A percentile compares a stretch with the other conserved stretches of the same genome.
Evolutionary conservation across 2,113 vertebrate species (phyloP).

Genomic region (Hemicordylus capensis): DNA sequence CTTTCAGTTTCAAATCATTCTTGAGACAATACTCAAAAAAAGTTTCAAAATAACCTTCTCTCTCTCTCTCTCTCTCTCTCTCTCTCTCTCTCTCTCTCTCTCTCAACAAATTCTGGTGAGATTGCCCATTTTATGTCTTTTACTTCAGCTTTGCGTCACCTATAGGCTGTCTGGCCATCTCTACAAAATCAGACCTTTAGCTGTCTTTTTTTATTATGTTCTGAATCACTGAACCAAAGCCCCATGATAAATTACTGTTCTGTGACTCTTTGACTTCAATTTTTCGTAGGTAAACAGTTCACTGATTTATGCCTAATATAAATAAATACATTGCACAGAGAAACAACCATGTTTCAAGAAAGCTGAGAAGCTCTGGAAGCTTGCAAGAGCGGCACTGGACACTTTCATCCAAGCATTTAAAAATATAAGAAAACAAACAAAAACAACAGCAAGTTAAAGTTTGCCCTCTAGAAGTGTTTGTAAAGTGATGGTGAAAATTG

Average conservation of each 20-base stretch:
- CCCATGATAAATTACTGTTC: constrained; percentile 57
- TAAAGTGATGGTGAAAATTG: background rate
- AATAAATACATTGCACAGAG: constrained; percentile 47
- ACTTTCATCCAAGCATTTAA: background rate
- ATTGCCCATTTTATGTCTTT: background rate
- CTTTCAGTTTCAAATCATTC: background rate
- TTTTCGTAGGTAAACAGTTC: constrained; percentile 55
- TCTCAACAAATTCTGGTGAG: background rate
- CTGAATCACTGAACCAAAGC: constrained; percentile 51
- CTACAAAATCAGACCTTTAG: background rate
- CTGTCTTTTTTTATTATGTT: constrained; percentile 38
- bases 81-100: background rate
- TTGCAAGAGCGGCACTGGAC: background rate
- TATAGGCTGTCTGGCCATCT: constrained; percentile 13
- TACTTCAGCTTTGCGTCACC: constrained; percentile 21
- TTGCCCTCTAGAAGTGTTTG: background rate
- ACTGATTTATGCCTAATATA: constrained; percentile 54
- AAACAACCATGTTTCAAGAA: background rate
- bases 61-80: too few relatives aligned
- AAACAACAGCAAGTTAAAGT: background rate
- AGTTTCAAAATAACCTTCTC: background rate
- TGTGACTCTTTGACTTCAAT: constrained; percentile 56
- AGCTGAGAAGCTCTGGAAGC: constrained; percentile 17
- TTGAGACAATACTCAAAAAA: background rate
- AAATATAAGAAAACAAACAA: background rate